Evolutionary conservation across 2,797 vertebrate genomes (phyloP), one percentile per base, ranked within the genome.

Genomic region (Synanceia verrucosa): DNA sequence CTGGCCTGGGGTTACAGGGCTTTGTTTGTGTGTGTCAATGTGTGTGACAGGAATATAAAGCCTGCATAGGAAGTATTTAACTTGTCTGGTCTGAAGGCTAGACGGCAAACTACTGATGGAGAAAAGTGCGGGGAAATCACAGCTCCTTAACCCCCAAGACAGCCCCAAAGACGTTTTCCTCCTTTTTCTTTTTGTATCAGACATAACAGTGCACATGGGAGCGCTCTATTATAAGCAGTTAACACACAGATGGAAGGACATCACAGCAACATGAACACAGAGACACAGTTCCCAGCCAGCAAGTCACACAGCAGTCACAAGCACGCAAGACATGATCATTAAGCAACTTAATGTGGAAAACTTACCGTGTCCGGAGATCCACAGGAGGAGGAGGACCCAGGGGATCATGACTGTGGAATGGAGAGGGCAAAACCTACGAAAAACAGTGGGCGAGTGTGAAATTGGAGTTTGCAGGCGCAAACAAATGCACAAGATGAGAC

Each of bases 291-390:
- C 50, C 67, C 59, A 68, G 71, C 76, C 61, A 53, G 60, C 66
- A 67, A 72, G 72, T 78, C 76, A 78, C 75, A 83, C 1, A 79
- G 78, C 81, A 62, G 36, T 78, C 61, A 60, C 69, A 70, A 62
- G 79, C 74, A 62, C 37, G 31, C 58, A 3, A 63, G 63, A 85
- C 56, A 73, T 43, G 68, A 83, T 51, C 74, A 78, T 81, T 60
- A 62, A 82, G 74, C 56, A 88, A 87, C 57, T 74, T 78, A 34
- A 79, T 50, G 4, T 48, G 58, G 41, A 77, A 19, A 73, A 66
- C 89, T 91, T 86, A 93, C 92, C 91, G 24, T 89, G 92, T 90
- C 84, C 85, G 58, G 85, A 82, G 86, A 93, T 78, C 81, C 92
- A 92, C 78, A 93, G 78, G 73, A 94, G 78, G 67, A 94, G 78